Base-by-base conservation (phyloP, 2,888 invertebrate species). In the Lasioglossum zephyrum region DNA sequence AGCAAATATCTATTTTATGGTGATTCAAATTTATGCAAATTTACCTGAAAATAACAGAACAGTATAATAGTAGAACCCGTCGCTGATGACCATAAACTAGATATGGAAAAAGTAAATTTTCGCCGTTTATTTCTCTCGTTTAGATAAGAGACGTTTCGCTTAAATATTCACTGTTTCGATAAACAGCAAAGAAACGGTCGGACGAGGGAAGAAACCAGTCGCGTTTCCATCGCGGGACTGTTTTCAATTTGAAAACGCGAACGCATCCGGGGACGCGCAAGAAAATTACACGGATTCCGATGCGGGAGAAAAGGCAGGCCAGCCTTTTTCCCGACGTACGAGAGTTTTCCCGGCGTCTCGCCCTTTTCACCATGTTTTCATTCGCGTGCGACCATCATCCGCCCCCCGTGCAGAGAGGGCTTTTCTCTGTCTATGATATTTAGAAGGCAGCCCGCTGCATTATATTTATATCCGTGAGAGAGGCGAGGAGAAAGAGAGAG, bases 161-260 rank as follows among this genome's bases (percentile, higher is more conserved):
- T 18, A 47, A 47, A 47, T 47, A 47, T 16, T 16, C 47, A 5
- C 47, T 47, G 4, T 47, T 47, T 16, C 0, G 16, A 16, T 44
- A 16, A 47, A 47, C 47, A 16, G 47, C 16, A 5, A 47, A 1
- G 49, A 53, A 53, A 0, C 53, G 22, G 53, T 53, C 63, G 73
- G 18, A 26, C 26, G n/a, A 16, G 26, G 2, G 44, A 26, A 44
- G 5, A 39, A 22, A 16, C 4, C 4, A 49, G 36, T 18, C 18
- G 36, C 66, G 11, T 22, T 79, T 74, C 53, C 39, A 57, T 74
- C 73, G 73, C 73, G 73, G n/a, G 36, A 13, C 53, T 78, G 80
- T 80, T 86, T 81, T 84, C 84, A 78, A 84, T 86, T 73, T 57
- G 63, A 76, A 69, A 86, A 81, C 80, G 80, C 84, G 80, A 13